Percentiles rank a stretch among this genome's conserved stretches.
These are phyloP conservation scores for Peromyscus attwateri DNA, from an alignment of 2,797 vertebrate genomes.

Conservation along the genomic window DNA sequence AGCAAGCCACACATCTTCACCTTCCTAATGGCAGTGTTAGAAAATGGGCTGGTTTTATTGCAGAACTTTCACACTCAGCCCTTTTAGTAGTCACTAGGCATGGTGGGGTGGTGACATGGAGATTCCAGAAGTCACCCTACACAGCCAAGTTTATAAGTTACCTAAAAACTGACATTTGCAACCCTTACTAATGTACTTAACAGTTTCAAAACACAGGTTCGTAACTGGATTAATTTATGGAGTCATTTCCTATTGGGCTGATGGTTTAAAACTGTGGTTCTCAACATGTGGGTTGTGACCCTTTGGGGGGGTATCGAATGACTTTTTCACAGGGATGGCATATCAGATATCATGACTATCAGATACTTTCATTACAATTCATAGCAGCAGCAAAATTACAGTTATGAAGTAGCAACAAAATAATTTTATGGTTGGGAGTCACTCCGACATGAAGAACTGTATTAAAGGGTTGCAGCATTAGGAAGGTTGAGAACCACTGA, in stretches of 20 bases:
- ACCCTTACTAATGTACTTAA: not conserved
- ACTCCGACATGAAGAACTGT: not conserved
- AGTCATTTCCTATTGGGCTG: not conserved
- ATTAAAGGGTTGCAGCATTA: not conserved
- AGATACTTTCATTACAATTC: too few relatives aligned
- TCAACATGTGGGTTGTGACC: not conserved
- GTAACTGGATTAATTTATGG: not conserved
- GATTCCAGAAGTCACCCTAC: not conserved
- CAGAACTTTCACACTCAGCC: fast-evolving
- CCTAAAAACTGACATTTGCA: not conserved
- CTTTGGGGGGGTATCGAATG: not conserved
- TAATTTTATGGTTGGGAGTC: not conserved
- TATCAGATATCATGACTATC: not conserved
- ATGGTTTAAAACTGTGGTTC: not conserved
- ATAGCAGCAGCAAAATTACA: not conserved
- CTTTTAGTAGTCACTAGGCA: not conserved
- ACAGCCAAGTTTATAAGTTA: not conserved
- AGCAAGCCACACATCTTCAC: not conserved
- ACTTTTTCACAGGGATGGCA: not conserved
- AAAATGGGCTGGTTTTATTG: not conserved
- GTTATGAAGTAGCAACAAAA: not conserved
- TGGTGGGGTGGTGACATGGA: not conserved
- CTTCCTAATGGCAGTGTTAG: not conserved
- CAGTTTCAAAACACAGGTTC: not conserved
- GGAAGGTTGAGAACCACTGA: too few relatives aligned